Evolutionary conservation across 2,797 vertebrate species (phyloP).

Genomic region (Acanthurus leucopareius): DNA sequence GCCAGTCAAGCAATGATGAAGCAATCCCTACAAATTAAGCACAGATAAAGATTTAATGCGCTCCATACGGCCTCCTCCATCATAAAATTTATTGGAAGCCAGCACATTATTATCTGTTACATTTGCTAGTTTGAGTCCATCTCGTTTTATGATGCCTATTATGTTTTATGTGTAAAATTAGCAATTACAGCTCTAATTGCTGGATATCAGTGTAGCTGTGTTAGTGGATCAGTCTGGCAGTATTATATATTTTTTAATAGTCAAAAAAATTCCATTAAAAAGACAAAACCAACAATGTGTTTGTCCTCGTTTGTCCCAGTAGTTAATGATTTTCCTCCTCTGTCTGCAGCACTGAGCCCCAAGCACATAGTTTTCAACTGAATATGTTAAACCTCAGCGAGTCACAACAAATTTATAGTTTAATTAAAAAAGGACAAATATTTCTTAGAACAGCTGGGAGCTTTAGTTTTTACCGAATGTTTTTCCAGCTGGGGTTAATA

Average conservation of each 20-base stretch:
- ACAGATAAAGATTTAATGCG: conserved; percentile 43
- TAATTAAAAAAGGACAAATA: neutral
- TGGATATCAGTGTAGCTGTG: neutral
- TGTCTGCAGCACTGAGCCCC: neutral
- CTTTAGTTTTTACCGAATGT: neutral
- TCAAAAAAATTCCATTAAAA: neutral
- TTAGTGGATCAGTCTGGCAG: neutral
- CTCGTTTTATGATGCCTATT: conserved; percentile 32
- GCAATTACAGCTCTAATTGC: neutral
- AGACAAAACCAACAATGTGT: neutral
- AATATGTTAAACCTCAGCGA: too few relatives aligned
- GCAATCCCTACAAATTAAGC: conserved; percentile 42
- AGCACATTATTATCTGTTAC: conserved; percentile 25
- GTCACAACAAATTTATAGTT: too few relatives aligned
- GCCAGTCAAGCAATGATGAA: conserved; percentile 32
- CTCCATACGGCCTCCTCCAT: conserved; percentile 22
- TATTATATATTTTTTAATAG: neutral
- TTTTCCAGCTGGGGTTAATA: neutral
- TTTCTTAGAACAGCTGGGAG: neutral
- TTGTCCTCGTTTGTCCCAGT: neutral
- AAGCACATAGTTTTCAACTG: neutral
- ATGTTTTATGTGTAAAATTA: neutral
- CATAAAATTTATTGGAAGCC: conserved; percentile 20
- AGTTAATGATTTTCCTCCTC: neutral
- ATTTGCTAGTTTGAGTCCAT: conserved; percentile 8